Evolutionary conservation across 1,140 invertebrate genomes (phyloP), one percentile per base, ranked within the genome.

Genomic region (Bombus superbus): DNA sequence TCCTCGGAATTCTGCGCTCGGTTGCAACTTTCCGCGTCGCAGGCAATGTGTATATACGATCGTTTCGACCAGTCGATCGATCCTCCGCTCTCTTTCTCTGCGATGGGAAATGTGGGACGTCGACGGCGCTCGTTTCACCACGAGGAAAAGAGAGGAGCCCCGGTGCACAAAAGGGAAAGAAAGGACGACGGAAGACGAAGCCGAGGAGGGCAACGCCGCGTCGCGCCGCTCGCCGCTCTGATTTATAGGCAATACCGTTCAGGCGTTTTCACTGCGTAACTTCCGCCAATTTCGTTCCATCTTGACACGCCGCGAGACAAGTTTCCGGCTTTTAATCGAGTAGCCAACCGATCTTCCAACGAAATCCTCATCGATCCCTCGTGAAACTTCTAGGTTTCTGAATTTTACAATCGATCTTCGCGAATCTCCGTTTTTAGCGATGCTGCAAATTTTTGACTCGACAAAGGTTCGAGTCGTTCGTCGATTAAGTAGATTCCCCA

Each of bases 251-350:
- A 80, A 86, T 83, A 71, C 81, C 73, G 79, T 57, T 64, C 87
- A 88, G 59, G 57, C 84, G 84, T 91, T 91, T 91, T 89, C 90
- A 83, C 90, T 89, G 87, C 90, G 90, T 90, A 91, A 91, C 90
- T 91, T 91, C 90, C 90, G 90, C 83, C 90, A 80, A 86, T 91
- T 91, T 91, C 84, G 85, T 91, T 91, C 81, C 89, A 90, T 91
- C 89, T 89, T 87, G 86, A 87, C 87, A 57, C 89, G 77, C 3
- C 71, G 28, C 38, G 47, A 68, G 79, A 76, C 57, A 57, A 86
- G 72, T 90, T 90, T 86, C 89, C 89, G 86, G 82, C 69, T 86
- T 90, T 76, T 81, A 86, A 87, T 79, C 86, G 73, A 85, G 66
- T n/a, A 59, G 83, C 73, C 73, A 15, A 47, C 59, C 77, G 85